Conservation (phyloP, 2,113 vertebrate genomes). For the Tympanuchus pallidicinctus region DNA sequence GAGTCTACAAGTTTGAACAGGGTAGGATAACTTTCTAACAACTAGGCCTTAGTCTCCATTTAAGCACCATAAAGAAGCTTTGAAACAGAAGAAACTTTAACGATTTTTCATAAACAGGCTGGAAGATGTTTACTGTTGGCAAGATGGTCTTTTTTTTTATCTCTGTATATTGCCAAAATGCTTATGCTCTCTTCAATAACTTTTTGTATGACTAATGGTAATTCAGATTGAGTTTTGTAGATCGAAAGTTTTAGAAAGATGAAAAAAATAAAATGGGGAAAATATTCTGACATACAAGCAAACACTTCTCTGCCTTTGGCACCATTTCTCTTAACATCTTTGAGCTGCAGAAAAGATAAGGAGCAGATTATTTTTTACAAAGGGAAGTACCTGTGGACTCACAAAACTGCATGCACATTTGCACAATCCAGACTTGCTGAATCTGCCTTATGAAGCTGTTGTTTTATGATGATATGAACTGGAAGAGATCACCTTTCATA, state of each 20-base stretch:
- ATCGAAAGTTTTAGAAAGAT: not conserved
- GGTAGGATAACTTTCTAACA: not conserved
- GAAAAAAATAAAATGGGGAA: not conserved
- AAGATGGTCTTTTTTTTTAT: not conserved
- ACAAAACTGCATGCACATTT: accelerated
- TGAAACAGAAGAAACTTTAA: not conserved
- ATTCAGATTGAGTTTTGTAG: not conserved
- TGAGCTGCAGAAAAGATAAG: not conserved
- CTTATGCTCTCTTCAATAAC: not conserved
- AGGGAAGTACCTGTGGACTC: not conserved
- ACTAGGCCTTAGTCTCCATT: not conserved
- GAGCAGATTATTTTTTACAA: not conserved
- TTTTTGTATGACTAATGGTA: not conserved
- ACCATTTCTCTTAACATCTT: not conserved
- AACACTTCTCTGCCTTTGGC: not conserved
- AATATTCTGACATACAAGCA: not conserved
- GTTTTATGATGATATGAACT: not conserved
- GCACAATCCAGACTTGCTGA: not conserved
- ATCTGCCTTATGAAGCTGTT: not conserved
- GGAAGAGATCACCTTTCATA: not conserved
- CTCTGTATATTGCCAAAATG: not conserved
- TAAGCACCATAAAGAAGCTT: not conserved
- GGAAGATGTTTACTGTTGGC: not conserved
- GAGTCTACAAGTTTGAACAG: not conserved
- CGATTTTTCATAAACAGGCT: not conserved